phyloP scores from a whole-genome alignment of 1,140 invertebrate species.

The Apis florea region DNA sequence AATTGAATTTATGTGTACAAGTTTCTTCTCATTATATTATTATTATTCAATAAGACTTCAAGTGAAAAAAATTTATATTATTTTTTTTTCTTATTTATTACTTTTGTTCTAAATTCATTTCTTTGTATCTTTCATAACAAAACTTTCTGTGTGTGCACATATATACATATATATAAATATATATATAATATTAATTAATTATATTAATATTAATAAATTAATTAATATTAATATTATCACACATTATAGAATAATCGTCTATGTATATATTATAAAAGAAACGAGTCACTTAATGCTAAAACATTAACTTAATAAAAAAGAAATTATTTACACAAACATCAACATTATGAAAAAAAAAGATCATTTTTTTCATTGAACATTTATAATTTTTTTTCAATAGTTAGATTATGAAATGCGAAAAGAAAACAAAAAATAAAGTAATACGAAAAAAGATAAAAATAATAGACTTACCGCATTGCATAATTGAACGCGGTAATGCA shows the following conservation, averaged over 20 bases:
- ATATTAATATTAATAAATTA: too few species aligned
- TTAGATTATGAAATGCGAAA: neutral
- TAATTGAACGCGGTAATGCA: conserved; percentile 85
- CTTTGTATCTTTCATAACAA: too few species aligned
- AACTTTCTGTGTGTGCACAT: too few species aligned
- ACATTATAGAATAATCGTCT: conserved; percentile 9
- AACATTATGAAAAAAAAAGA: neutral
- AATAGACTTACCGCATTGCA: conserved; percentile 84
- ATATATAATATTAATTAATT: too few species aligned
- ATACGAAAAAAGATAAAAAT: neutral
- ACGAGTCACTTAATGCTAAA: neutral
- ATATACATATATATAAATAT: neutral
- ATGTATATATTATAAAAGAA: neutral
- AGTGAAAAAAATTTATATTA: too few species aligned
- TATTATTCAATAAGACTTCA: too few species aligned
- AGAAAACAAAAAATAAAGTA: neutral
- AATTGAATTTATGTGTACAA: too few species aligned
- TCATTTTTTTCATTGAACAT: neutral
- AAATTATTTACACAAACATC: neutral
- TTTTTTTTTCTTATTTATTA: too few species aligned
- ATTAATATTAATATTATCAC: neutral
- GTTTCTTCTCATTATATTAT: too few species aligned
- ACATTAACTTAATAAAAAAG: neutral
- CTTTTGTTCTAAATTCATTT: too few species aligned
- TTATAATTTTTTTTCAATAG: neutral